Evolutionary conservation across 2,888 invertebrate genomes (phyloP), one percentile per base, ranked within the genome.

Genomic region (Sceliomorpha sp.): DNA sequence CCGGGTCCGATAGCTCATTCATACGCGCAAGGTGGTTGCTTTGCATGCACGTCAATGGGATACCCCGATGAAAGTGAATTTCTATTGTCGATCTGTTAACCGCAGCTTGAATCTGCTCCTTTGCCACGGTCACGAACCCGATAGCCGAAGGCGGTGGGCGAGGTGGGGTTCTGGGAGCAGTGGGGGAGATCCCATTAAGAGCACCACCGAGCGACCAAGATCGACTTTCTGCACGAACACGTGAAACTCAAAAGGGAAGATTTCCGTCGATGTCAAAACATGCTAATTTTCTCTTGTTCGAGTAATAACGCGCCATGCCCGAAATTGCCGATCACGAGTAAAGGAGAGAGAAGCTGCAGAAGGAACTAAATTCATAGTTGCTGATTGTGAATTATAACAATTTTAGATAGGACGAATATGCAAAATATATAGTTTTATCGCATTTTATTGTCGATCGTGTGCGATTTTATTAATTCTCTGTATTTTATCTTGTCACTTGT

Each of bases 21-120:
- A 70, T 66, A 53, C 55, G 40, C 24, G 60, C 68, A 44, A 58
- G 47, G 55, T 47, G 50, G 50, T 58, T 73, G 70, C 66, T 81
- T 77, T 80, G 75, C 76, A 80, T 81, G 71, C 75, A 77, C 76
- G 73, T 81, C 79, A 81, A 81, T 81, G 80, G 76, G 62, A 72
- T 72, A 70, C 70, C 70, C 60, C 60, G 55, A 59, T 64, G 72
- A 74, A 62, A 72, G 56, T 51, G 68, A 70, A 70, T 70, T 70
- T 73, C 58, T 70, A 67, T 71, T 63, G 67, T 67, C 58, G 58
- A 71, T 67, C 59, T 50, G 53, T 44, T 62, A 37, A 58, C 56
- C 66, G 37, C 39, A 53, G 27, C 40, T 34, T 27, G 17, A 42
- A 53, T 63, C 42, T 53, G 53, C 37, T 39, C 15, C 26, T 45